These are phyloP conservation scores for Campylorhamphus procurvoides DNA, from an alignment of 2,113 vertebrate species.

Conservation along the genomic window DNA sequence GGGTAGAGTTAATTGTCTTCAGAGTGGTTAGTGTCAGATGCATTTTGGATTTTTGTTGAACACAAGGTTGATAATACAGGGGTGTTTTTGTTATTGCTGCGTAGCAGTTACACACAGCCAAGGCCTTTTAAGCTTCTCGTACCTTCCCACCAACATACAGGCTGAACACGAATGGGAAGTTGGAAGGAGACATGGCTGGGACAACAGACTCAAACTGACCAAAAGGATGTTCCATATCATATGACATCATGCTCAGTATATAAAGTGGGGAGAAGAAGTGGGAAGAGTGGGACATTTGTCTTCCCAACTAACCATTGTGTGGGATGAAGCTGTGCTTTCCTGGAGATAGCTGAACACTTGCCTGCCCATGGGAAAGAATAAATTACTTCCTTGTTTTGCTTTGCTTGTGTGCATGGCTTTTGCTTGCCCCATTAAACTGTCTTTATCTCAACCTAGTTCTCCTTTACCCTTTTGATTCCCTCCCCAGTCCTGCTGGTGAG, in stretches of 20 bases:
- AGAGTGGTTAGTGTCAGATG: not conserved
- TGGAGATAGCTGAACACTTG: not conserved
- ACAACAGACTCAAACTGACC: not conserved
- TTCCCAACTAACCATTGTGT: not conserved
- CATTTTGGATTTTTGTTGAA: not conserved
- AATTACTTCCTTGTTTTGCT: not conserved
- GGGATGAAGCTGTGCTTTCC: not conserved
- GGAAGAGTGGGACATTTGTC: rapidly evolving
- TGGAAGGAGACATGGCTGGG: not conserved
- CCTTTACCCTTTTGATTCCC: not conserved
- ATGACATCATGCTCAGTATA: not conserved
- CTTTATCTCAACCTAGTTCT: not conserved
- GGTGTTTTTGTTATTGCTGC: not conserved
- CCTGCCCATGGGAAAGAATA: not conserved
- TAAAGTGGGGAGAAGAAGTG: not conserved
- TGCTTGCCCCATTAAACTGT: not conserved
- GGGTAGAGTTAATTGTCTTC: not conserved
- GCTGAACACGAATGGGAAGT: rapidly evolving
- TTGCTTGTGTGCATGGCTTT: not conserved
- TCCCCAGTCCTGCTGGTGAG: rapidly evolving
- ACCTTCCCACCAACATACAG: rapidly evolving
- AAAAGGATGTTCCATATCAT: not conserved
- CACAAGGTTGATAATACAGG: not conserved
- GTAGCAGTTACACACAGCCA: not conserved
- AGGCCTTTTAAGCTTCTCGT: not conserved